Percentiles rank a stretch among this genome's conserved stretches.
Evolutionary conservation across 2,888 invertebrate species (phyloP).

Genomic region (Chrysotoxum bicinctum): DNA sequence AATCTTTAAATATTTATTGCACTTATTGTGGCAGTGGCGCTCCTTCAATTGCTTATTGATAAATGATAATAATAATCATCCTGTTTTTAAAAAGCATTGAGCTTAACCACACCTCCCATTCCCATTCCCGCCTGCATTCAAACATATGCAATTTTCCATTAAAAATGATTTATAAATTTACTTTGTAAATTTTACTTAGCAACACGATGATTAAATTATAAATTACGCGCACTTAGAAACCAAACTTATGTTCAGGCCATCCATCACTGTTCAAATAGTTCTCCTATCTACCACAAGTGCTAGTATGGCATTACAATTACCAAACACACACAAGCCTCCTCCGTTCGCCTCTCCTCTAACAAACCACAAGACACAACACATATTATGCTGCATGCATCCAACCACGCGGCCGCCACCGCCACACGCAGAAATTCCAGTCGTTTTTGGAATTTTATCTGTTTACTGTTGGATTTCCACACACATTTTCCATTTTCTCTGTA

Average conservation of each 20-base stretch:
- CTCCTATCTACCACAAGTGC: conserved; percentile 36
- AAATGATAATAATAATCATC: no score
- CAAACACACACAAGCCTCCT: conserved; percentile 32
- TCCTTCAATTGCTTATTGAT: conserved; percentile 35
- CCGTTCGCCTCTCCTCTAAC: background rate
- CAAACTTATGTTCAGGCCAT: conserved; percentile 30
- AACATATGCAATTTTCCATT: conserved; percentile 15
- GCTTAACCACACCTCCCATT: background rate
- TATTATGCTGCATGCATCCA: background rate
- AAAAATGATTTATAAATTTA: conserved; percentile 41
- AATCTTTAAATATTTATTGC: background rate
- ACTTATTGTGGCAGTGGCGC: background rate
- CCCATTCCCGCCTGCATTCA: background rate
- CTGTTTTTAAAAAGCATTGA: background rate
- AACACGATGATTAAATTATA: conserved; percentile 53
- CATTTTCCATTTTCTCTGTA: conserved; percentile 15
- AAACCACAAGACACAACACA: background rate
- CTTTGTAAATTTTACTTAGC: conserved; percentile 47
- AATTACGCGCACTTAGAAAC: conserved; percentile 36
- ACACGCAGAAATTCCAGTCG: conserved; percentile 42
- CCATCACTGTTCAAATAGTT: conserved; percentile 59
- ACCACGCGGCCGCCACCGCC: background rate
- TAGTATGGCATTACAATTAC: conserved; percentile 55
- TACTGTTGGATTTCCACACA: conserved; percentile 38
- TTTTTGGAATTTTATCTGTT: conserved; percentile 41